phyloP scores from a whole-genome alignment of 2,797 vertebrate genomes.

The Coregonus sp. region DNA sequence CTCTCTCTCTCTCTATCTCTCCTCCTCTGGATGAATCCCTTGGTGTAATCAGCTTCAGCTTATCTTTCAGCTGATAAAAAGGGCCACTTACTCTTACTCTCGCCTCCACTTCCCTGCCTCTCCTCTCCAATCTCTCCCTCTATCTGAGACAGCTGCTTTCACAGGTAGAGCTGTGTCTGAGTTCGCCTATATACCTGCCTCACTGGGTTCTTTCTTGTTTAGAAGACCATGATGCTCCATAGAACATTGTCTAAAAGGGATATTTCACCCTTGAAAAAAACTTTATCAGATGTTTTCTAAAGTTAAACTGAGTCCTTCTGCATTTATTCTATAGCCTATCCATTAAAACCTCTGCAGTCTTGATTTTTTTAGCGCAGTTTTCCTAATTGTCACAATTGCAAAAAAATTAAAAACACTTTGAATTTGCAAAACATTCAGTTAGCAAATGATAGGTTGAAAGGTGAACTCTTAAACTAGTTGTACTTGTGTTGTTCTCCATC shows the following conservation, averaged over 20 bases:
- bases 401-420: too few relatives aligned
- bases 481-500: too few relatives aligned
- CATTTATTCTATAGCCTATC: background rate
- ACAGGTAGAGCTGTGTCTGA: background rate
- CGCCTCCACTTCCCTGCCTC: background rate
- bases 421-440: too few relatives aligned
- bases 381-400: too few relatives aligned
- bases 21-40: background rate
- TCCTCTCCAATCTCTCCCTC: too few relatives aligned
- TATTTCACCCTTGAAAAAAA: background rate
- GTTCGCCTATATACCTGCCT: too few relatives aligned
- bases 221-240: background rate
- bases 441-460: too few relatives aligned
- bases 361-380: too few relatives aligned
- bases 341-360: too few relatives aligned
- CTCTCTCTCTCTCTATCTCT: too few relatives aligned
- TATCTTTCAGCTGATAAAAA: slow-evolving; percentile 7
- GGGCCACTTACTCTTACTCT: background rate
- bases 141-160: background rate
- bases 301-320: background rate
- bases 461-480: too few relatives aligned
- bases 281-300: background rate
- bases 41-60: slow-evolving; percentile 1
- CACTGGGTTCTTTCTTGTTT: background rate
- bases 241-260: background rate